Evolutionary conservation across 2,797 vertebrate species (phyloP).

Genomic region (Gymnocypris eckloni): DNA sequence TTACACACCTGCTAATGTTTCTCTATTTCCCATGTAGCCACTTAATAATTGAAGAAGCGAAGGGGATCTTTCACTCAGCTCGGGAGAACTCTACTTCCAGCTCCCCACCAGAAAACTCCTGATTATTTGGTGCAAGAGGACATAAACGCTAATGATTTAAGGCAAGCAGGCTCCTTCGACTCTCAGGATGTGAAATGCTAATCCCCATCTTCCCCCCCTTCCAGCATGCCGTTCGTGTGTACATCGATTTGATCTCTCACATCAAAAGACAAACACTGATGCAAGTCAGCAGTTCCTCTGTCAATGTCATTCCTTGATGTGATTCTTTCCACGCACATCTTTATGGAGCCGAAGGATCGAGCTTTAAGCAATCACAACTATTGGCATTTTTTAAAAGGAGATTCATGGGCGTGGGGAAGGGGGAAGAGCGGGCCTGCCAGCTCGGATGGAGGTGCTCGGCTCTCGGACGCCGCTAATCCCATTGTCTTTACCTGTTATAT

Average conservation of each 20-base stretch:
- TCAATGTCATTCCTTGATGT: slow-evolving; percentile 99
- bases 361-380: slow-evolving; percentile 97
- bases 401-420: slow-evolving; percentile 89
- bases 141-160: slow-evolving; percentile 79
- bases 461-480: slow-evolving; percentile 78
- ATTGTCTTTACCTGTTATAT: slow-evolving; percentile 82
- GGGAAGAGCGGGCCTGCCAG: slow-evolving; percentile 73
- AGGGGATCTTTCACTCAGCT: slow-evolving; percentile 51
- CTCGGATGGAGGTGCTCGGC: slow-evolving; percentile 68
- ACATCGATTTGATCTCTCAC: slow-evolving; percentile 99
- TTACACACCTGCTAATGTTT: slow-evolving; percentile 62
- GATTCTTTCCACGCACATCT: slow-evolving; percentile 92
- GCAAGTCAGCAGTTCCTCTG: slow-evolving; percentile 99
- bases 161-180: slow-evolving; percentile 75
- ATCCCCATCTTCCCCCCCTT: slow-evolving; percentile 80
- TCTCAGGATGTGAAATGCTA: slow-evolving; percentile 89
- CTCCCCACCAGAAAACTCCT: slow-evolving; percentile 51
- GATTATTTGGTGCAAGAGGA: slow-evolving; percentile 75
- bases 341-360: slow-evolving; percentile 85
- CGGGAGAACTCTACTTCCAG: slow-evolving; percentile 39
- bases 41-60: slow-evolving; percentile 54
- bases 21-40: slow-evolving; percentile 48
- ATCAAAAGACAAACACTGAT: slow-evolving; percentile 99
- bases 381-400: slow-evolving; percentile 96
- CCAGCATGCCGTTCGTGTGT: slow-evolving; percentile 86